Evolutionary conservation across 2,797 vertebrate species (phyloP), one percentile per base, ranked within the genome.

Genomic region (Numenius phaeopus): DNA sequence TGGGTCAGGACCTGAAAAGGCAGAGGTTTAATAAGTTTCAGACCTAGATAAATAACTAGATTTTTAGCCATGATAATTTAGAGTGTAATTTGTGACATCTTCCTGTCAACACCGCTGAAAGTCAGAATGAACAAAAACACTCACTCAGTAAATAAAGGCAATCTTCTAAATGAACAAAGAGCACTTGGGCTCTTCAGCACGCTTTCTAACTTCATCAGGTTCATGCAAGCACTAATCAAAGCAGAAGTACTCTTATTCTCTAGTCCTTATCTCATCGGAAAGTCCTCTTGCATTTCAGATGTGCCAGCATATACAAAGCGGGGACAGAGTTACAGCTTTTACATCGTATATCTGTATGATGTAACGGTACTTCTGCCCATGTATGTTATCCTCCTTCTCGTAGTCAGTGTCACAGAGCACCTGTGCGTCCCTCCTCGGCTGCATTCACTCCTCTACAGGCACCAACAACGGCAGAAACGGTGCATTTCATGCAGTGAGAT

Each of bases 391-490:
- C 10, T 26, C 13, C 32, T n/a, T n/a, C 27, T 29, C 5, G 5
- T 11, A 12, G 29, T n/a, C 42, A 11, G 27, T 4, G 9, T 21
- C 14, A 23, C 49, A n/a, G 46, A 57, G 47, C 26, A 40, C 1
- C 0, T 6, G 7, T 1, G 1, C 2, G 5, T 24, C 79, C 47
- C 34, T 34, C 46, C 7, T 22, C 0, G 0, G n/a, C 65, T 6
- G 0, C 22, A 3, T 27, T n/a, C 0, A 0, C 69, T 70, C 52
- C 29, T 4, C 2, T 14, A 8, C 4, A 9, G 30, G 46, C 9
- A 6, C n/a, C 70, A 46, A 22, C 26, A 24, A 55, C 1, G 1
- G 49, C 49, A 26, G 0, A 0, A 59, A 61, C 0, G 0, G 4
- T 5, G 24, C 3, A 0, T 55, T 77, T n/a, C 29, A 26, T 5